Percentiles rank a stretch among this genome's conserved stretches.
Evolutionary conservation across 2,113 vertebrate species (phyloP).

Genomic region (Ophthalmolycus amberensis): DNA sequence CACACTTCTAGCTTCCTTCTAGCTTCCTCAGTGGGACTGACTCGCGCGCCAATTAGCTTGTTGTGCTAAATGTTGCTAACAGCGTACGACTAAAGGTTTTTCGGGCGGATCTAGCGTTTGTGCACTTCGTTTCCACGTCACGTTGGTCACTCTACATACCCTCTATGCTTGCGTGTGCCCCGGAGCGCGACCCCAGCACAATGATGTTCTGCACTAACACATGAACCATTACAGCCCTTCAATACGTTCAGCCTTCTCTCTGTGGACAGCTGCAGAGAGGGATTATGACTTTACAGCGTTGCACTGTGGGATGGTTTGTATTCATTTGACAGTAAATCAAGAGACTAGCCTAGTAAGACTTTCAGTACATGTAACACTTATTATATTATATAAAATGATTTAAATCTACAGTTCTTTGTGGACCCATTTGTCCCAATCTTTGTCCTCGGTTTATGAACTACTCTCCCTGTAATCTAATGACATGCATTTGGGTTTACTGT

Average conservation of each 20-base stretch:
- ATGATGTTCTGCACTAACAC: background rate
- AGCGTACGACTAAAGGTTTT: background rate
- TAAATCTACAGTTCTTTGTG: constrained; percentile 11
- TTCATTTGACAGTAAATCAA: constrained; percentile 9
- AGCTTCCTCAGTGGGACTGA: background rate
- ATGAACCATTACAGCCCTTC: background rate
- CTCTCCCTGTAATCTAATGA: constrained; percentile 32
- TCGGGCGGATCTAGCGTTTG: background rate
- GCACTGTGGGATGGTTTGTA: constrained; percentile 4
- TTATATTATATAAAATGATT: background rate
- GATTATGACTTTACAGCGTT: background rate
- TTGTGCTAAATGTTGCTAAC: background rate
- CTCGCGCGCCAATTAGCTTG: background rate
- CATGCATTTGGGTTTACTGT: constrained; percentile 24
- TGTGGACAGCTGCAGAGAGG: background rate
- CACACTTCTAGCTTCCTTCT: background rate
- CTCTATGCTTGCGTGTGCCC: background rate
- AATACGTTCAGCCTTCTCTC: constrained; percentile 8
- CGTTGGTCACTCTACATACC: background rate
- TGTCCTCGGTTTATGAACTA: constrained; percentile 10
- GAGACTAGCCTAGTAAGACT: background rate
- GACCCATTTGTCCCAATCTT: constrained; percentile 16
- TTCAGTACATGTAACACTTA: background rate
- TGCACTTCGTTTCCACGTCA: background rate
- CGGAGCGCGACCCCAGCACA: background rate